These are phyloP conservation scores for Noturus placidus DNA, from an alignment of 2,113 vertebrate species.

Conservation along the genomic window DNA sequence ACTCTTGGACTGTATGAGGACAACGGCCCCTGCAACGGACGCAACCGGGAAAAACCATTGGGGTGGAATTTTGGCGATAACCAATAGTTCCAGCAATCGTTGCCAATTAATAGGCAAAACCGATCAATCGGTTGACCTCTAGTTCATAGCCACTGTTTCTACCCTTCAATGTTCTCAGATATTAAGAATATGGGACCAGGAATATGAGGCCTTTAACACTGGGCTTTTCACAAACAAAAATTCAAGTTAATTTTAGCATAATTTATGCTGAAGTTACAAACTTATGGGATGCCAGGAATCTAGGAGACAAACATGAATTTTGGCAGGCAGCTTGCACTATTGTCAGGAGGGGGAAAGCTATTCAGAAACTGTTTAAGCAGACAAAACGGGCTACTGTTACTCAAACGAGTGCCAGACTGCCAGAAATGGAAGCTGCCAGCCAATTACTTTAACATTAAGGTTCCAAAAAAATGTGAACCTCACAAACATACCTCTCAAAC, in stretches of 20 bases:
- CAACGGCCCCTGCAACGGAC: no score
- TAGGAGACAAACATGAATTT: constrained; percentile 28
- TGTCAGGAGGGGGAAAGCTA: constrained; percentile 21
- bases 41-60: no score
- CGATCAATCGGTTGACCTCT: no score
- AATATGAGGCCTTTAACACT: not conserved
- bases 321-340: constrained; percentile 26
- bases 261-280: constrained; percentile 12
- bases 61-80: no score
- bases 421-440: not conserved
- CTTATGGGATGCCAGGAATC: constrained; percentile 23
- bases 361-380: not conserved
- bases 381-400: constrained; percentile 40
- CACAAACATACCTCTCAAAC: constrained; percentile 85
- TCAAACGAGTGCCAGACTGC: not conserved
- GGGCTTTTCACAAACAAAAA: not conserved
- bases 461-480: not conserved
- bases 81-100: no score
- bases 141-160: not conserved
- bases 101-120: no score
- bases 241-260: constrained; percentile 4
- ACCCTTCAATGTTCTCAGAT: not conserved
- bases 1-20: no score
- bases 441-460: constrained; percentile 14
- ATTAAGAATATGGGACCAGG: not conserved